phyloP scores from a whole-genome alignment of 1,140 invertebrate species.

The Drosophila burlai region DNA sequence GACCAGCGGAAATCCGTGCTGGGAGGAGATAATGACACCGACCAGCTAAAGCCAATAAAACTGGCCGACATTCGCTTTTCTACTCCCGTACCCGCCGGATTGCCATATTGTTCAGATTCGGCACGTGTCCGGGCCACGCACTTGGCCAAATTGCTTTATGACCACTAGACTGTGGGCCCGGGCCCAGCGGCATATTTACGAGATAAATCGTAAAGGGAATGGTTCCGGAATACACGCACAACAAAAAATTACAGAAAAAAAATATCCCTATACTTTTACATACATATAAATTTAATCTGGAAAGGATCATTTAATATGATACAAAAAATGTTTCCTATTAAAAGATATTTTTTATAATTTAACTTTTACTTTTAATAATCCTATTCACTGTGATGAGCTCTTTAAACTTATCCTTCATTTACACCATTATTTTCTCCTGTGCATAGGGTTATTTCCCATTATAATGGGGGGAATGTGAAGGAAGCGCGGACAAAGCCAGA shows the following conservation, averaged over 20 bases:
- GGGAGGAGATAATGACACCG: conserved; percentile 53
- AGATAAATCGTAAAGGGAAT: conserved; percentile 30
- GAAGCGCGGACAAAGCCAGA: background rate
- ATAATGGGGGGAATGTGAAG: conserved; percentile 20
- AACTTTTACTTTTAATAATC: too few species aligned
- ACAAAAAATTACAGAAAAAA: background rate
- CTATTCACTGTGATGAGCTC: background rate
- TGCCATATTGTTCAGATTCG: conserved; percentile 20
- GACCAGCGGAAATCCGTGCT: conserved; percentile 21
- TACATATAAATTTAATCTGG: background rate
- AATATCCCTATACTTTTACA: too few species aligned
- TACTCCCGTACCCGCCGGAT: conserved; percentile 4
- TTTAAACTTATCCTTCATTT: background rate
- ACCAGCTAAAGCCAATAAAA: conserved; percentile 59
- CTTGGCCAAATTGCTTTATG: conserved; percentile 63
- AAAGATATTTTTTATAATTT: background rate
- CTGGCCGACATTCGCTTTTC: conserved; percentile 27
- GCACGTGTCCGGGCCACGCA: conserved; percentile 51
- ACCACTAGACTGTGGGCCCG: conserved; percentile 33
- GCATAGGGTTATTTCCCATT: conserved; percentile 10
- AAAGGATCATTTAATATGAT: background rate
- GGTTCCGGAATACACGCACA: background rate
- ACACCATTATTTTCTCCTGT: background rate
- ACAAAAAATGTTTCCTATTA: too few species aligned
- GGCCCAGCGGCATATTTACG: conserved; percentile 34